Evolutionary conservation across 1,140 invertebrate species (phyloP), one percentile per base, ranked within the genome.

Genomic region (Pseudachorutes palmiensis): DNA sequence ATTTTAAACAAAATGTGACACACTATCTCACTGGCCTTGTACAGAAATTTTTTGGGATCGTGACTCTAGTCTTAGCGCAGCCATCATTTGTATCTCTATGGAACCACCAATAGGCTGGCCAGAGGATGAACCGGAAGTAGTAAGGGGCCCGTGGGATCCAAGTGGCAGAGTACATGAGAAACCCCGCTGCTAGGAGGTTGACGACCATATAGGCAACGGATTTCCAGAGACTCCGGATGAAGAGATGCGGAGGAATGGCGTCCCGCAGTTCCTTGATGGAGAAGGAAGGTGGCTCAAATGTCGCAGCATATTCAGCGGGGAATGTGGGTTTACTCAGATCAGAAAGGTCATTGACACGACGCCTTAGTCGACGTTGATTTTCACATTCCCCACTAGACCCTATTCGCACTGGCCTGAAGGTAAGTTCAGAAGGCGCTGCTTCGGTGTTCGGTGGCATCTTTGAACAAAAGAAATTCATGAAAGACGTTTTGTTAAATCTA

Each of bases 241-340:
- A 63, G n/a, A 63, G 31, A 24, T 63, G 61, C 26, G 61, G 14
- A 24, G 61, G 61, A 12, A 63, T 29, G 41, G 32, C 5, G 31
- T 63, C 41, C 29, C 61, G 61, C 12, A 63, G 61, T 32, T 63
- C 61, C 41, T 63, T 63, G 29, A 63, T 63, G n/a, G 32, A 19
- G 36, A 63, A 63, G n/a, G 32, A 14, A 45, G 61, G 61, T n/a
- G 61, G 61, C 31, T 45, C 61, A 29, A 41, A 63, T 3, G 29
- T 45, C 12, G 12, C 22, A n/a, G 36, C 61, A 29, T 63, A 63
- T 28, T 63, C 30, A 3, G 5, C 30, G 14, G 22, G 31, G 24
- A 45, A 63, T 14, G 51, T 19, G 9, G 9, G 9, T 22, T 55
- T 12, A 5, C 5, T 26, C 3, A 55, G 51, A 22, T 24, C 24